Evolutionary conservation across 1,140 invertebrate species (phyloP).

Genomic region (Heliconius eleuchia): DNA sequence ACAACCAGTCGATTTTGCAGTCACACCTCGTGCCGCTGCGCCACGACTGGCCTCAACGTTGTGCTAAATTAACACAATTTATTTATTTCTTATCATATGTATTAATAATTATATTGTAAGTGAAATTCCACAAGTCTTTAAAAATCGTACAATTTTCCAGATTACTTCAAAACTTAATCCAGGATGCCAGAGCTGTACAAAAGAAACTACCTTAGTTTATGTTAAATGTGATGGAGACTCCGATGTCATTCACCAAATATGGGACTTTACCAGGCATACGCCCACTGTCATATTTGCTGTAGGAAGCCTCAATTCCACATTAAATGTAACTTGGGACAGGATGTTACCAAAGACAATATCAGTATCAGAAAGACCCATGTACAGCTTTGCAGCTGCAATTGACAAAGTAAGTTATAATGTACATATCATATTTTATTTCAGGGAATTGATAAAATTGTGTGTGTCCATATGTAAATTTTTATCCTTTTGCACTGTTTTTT

Average conservation of each 20-base stretch:
- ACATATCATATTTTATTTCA: neutral
- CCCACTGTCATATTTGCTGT: conserved; percentile 81
- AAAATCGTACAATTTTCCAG: conserved; percentile 43
- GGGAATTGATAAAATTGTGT: neutral
- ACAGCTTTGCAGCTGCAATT: conserved; percentile 81
- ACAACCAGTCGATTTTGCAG: too few species aligned
- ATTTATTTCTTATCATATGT: neutral
- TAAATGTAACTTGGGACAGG: conserved; percentile 79
- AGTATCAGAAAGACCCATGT: conserved; percentile 75
- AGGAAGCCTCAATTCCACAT: conserved; percentile 63
- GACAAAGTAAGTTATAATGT: conserved; percentile 76
- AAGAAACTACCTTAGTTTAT: conserved; percentile 75
- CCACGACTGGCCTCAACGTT: too few species aligned
- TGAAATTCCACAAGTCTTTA: too few species aligned
- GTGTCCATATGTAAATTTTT: too few species aligned
- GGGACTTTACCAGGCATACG: conserved; percentile 81
- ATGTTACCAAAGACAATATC: conserved; percentile 57
- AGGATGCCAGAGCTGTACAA: conserved; percentile 52
- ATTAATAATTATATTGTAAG: neutral
- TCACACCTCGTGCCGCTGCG: too few species aligned
- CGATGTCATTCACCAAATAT: conserved; percentile 83
- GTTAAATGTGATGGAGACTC: conserved; percentile 75
- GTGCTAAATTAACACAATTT: neutral
- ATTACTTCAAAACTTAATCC: conserved; percentile 65
- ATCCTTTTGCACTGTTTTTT: too few species aligned